Evolutionary conservation across 1,140 invertebrate species (phyloP), one percentile per base, ranked within the genome.

Genomic region (Pissodes strobi): DNA sequence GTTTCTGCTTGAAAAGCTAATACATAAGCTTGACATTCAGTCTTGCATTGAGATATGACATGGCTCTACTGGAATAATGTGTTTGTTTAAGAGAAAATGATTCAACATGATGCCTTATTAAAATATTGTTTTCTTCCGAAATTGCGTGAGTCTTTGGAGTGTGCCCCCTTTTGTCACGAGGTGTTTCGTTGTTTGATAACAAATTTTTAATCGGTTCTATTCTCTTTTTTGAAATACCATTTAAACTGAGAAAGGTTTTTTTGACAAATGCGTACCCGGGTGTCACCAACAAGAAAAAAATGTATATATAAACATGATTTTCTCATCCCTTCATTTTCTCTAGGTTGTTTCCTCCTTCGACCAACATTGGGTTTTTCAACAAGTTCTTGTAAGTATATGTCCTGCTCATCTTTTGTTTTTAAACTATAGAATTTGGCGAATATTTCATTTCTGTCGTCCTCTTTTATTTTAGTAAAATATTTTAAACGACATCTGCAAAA

Each of bases 1-100:
- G n/a, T 41, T 53, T 57, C 19, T 46, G 8, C 48, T 45, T 45
- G 37, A 63, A 63, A 23, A 63, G 27, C n/a, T 45, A 39, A 27
- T 25, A 53, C 60, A 55, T 63, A 15, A 38, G 17, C 37, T 63
- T 63, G 5, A 63, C 27, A 43, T 63, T 45, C 12, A 63, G 22
- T 12, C 41, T 30, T 34, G 39, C 51, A 56, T 64, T 25, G 25
- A 64, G 52, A 56, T 56, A 64, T 34, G 53, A 15, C 19, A 56
- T 19, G 13, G 22, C 34, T 49, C 22, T 56, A 18, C 43, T 17
- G 45, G 18, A 22, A 38, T 34, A 34, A 34, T 34, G 30, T 34
- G n/a, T 34, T n/a, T 34, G 30, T 34, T 34, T 34, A 34, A 34
- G 30, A 34, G 30, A n/a, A n/a, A 6, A 34, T 34, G 30, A 34